Percentiles rank a stretch among this genome's conserved stretches.
Evolutionary conservation across 1,140 invertebrate species (phyloP).

Genomic region (Zaprionus tsacasi): DNA sequence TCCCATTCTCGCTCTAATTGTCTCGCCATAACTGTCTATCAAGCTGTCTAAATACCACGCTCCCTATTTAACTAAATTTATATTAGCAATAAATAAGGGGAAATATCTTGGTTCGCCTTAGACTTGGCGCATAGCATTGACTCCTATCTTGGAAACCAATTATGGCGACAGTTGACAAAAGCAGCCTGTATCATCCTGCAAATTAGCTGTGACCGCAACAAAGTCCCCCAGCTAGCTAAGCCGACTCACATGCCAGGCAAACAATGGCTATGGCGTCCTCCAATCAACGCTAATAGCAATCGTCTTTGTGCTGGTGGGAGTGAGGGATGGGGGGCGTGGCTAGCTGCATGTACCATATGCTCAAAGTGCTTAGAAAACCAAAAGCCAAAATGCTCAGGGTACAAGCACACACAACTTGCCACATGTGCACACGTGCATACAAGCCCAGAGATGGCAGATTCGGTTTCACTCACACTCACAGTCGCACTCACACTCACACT

Average conservation of each 20-base stretch:
- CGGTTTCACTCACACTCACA: slow-evolving; percentile 4
- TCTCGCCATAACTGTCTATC: not conserved
- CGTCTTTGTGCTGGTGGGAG: not conserved
- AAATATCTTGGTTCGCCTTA: not conserved
- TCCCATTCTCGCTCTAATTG: too few relatives aligned
- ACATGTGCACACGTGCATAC: slow-evolving; percentile 4
- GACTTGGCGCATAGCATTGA: too few relatives aligned
- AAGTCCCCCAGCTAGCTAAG: slow-evolving; percentile 43
- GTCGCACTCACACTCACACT: slow-evolving; percentile 8
- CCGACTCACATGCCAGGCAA: slow-evolving; percentile 67
- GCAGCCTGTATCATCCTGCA: not conserved
- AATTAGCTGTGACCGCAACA: slow-evolving; percentile 57
- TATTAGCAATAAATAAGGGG: not conserved
- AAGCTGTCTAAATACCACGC: not conserved
- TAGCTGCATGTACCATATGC: slow-evolving; percentile 35
- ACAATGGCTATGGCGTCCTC: slow-evolving; percentile 58
- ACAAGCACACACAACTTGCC: slow-evolving; percentile 18
- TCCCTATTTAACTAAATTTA: not conserved
- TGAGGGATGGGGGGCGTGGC: not conserved
- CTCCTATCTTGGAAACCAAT: not conserved
- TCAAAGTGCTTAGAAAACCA: slow-evolving; percentile 73
- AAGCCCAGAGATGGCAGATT: slow-evolving; percentile 4
- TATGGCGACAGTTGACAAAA: not conserved
- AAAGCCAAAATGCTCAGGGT: slow-evolving; percentile 65
- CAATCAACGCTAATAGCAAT: slow-evolving; percentile 78